Percentiles rank a stretch among this genome's conserved stretches.
These are phyloP conservation scores for Crepidodera aurea DNA, from an alignment of 2,888 invertebrate species.

Conservation along the genomic window DNA sequence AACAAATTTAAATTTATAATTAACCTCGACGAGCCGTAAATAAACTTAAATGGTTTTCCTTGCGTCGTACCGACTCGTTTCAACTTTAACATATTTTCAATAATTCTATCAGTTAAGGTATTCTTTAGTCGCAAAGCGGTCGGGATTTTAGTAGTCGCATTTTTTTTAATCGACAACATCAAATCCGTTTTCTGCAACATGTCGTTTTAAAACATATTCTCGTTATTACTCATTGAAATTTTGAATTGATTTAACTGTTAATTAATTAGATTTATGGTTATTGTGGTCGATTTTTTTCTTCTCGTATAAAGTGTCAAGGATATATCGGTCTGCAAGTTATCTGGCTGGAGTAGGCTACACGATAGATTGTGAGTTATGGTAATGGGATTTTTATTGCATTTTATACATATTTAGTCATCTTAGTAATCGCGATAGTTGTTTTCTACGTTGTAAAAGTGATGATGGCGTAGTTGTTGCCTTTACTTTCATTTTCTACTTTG, in stretches of 20 bases:
- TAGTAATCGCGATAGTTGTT: slow-evolving; percentile 6
- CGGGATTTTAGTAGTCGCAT: neutral
- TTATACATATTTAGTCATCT: slow-evolving; percentile 24
- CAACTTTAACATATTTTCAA: slow-evolving; percentile 7
- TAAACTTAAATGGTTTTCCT: slow-evolving; percentile 30
- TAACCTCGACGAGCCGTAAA: slow-evolving; percentile 25
- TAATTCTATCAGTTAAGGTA: slow-evolving; percentile 11
- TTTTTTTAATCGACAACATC: neutral
- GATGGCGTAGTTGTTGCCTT: too few relatives aligned
- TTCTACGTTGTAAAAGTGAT: slow-evolving; percentile 11
- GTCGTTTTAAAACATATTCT: neutral
- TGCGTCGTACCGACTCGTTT: slow-evolving; percentile 19
- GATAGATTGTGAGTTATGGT: slow-evolving; percentile 25
- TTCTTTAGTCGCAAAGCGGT: neutral
- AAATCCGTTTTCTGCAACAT: neutral
- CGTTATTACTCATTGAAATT: neutral
- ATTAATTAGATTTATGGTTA: slow-evolving; percentile 29
- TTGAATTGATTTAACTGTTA: too few relatives aligned
- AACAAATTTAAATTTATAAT: slow-evolving; percentile 34
- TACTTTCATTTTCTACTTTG: too few relatives aligned
- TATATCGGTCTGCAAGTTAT: slow-evolving; percentile 23
- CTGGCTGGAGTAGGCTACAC: slow-evolving; percentile 12
- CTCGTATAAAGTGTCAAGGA: slow-evolving; percentile 31
- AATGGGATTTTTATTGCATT: slow-evolving; percentile 26
- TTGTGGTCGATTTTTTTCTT: slow-evolving; percentile 24